These are phyloP conservation scores for Morelia viridis DNA, from an alignment of 2,797 vertebrate genomes.

Conservation along the genomic window DNA sequence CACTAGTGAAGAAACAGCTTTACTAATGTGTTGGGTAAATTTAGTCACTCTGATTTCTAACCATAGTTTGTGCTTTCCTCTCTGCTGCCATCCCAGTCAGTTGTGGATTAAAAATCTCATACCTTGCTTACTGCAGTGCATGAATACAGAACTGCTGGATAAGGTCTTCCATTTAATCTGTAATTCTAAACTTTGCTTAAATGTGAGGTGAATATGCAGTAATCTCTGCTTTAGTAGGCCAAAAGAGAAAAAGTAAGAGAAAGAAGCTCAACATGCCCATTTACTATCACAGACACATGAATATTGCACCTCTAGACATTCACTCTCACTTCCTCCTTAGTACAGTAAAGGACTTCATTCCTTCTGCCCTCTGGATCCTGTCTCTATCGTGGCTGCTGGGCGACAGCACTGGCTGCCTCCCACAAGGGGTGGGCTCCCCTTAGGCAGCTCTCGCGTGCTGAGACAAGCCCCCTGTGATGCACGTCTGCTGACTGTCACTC, in stretches of 20 bases:
- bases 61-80: not conserved
- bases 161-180: not conserved
- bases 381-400: not conserved
- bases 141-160: not conserved
- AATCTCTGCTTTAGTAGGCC: not conserved
- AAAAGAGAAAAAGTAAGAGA: not conserved
- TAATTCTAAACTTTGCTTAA: not conserved
- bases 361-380: not conserved
- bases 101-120: not conserved
- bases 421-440: not conserved
- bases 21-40: not conserved
- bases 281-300: not conserved
- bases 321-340: not conserved
- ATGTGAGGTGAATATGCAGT: not conserved
- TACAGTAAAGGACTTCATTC: not conserved
- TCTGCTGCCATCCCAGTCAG: not conserved
- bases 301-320: not conserved
- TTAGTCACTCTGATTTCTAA: not conserved
- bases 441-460: constrained; percentile 24
- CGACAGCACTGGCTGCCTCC: too few relatives aligned
- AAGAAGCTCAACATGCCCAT: not conserved
- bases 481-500: constrained; percentile 6
- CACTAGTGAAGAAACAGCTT: not conserved
- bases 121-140: not conserved
- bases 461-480: constrained; percentile 33